Conservation (phyloP, 2,888 invertebrate genomes). For the Abscondita cerata region DNA sequence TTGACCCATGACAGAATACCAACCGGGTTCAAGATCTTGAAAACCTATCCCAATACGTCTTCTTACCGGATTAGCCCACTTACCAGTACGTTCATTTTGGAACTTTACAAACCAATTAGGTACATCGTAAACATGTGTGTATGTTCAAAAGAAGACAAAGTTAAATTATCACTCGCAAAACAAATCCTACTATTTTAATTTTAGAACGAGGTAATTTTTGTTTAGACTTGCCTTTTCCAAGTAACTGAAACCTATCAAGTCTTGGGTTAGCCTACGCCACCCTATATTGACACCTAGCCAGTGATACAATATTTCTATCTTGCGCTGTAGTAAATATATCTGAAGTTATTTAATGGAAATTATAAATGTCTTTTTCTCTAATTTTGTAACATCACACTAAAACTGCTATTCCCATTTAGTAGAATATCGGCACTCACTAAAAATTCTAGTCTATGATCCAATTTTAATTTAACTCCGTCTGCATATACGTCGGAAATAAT, state of each 20-base stretch:
- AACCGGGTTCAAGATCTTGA: constrained; percentile 57
- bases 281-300: constrained; percentile 74
- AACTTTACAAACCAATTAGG: constrained; percentile 90
- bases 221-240: constrained; percentile 73
- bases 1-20: constrained; percentile 98
- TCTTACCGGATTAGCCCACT: constrained; percentile 89
- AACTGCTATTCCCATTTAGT: constrained; percentile 79
- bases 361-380: constrained; percentile 77
- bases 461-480: constrained; percentile 72
- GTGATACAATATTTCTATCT: constrained; percentile 82
- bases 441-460: constrained; percentile 75
- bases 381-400: constrained; percentile 79
- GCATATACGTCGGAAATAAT: constrained; percentile 71
- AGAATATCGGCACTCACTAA: constrained; percentile 77
- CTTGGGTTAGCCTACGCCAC: constrained; percentile 85
- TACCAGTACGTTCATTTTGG: constrained; percentile 86
- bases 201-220: constrained; percentile 74
- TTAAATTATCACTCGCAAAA: constrained; percentile 62
- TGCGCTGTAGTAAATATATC: constrained; percentile 74
- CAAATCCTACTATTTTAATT: constrained; percentile 71
- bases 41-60: constrained; percentile 77
- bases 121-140: constrained; percentile 90
- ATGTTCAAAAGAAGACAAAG: constrained; percentile 84
- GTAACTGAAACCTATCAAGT: constrained; percentile 80
- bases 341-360: constrained; percentile 82